Evolutionary conservation across 2,888 invertebrate genomes (phyloP).

Genomic region (Hydrotaea diabolus): DNA sequence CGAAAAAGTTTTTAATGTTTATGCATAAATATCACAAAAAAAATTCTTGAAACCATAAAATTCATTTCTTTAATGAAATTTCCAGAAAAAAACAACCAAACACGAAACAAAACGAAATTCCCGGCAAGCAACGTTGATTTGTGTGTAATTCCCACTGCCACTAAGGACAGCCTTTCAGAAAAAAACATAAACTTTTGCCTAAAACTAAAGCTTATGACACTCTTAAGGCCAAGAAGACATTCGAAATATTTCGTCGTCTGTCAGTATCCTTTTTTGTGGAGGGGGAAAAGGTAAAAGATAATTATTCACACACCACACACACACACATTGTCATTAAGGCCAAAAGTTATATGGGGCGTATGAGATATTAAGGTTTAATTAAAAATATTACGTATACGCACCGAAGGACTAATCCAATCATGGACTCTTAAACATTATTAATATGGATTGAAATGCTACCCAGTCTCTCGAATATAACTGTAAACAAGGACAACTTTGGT

Average conservation of each 20-base stretch:
- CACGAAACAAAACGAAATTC: too few relatives aligned
- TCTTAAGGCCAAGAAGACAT: not conserved
- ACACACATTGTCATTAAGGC: not conserved
- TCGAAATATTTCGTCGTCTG: not conserved
- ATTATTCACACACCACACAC: not conserved
- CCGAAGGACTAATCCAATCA: not conserved
- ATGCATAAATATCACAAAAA: conserved; percentile 9
- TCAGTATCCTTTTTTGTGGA: not conserved
- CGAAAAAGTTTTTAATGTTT: conserved; percentile 18
- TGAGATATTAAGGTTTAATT: not conserved
- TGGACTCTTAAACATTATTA: too few relatives aligned
- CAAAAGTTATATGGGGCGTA: not conserved
- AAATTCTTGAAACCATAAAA: not conserved
- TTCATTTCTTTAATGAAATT: conserved; percentile 24
- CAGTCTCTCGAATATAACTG: too few relatives aligned
- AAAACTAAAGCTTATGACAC: not conserved
- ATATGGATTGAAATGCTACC: too few relatives aligned
- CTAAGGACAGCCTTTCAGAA: too few relatives aligned
- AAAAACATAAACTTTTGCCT: too few relatives aligned
- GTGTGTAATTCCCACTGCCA: not conserved
- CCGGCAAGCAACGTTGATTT: not conserved
- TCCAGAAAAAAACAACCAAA: not conserved
- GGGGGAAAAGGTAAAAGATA: not conserved
- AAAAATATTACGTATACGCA: conserved; percentile 3
- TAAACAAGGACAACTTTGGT: too few relatives aligned